Evolutionary conservation across 2,888 invertebrate genomes (phyloP), one percentile per base, ranked within the genome.

Genomic region (Lasioglossum marginatum): DNA sequence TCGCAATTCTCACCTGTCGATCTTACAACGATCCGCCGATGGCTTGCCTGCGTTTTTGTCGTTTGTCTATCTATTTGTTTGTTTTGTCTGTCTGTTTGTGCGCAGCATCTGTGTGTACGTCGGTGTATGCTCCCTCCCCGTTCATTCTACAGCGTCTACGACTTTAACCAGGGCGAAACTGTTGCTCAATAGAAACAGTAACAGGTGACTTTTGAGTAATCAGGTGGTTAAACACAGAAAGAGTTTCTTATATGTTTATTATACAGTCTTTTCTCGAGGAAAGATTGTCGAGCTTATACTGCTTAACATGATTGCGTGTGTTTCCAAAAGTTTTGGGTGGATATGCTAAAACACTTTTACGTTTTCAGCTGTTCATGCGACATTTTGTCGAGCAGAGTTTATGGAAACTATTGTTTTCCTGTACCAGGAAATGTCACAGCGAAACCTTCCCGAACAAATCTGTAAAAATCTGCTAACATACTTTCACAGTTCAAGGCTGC

Each of bases 1-100:
- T 66, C 16, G 75, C 43, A 40, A 43, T 40, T 12, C 16, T 71
- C 45, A 37, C 23, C 63, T 83, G 68, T 43, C 43, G 37, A 40
- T 70, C 23, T 63, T 31, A 57, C 19, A 5, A 27, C 45, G 37
- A 48, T 16, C 57, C 74, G 57, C 74, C 72, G 66, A 52, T 45
- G 77, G 77, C 73, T 84, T 83, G 34, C 45, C 74, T 83, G 84
- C 37, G 40, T 83, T 27, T 60, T 66, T 48, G 71, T 72, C 43
- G 45, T 37, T n/a, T 76, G 19, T 57, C n/a, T 34, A 19, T 60
- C 70, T 27, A 19, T 78, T 37, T 78, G 52, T 71, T 31, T 37
- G 37, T 71, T 71, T 14, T 40, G 40, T 75, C 4, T 40, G 45
- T 48, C 48, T 37, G 37, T 68, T 27, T 60, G 43, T 79, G 45